Evolutionary conservation across 2,113 vertebrate species (phyloP).

Genomic region (Merops nubicus): DNA sequence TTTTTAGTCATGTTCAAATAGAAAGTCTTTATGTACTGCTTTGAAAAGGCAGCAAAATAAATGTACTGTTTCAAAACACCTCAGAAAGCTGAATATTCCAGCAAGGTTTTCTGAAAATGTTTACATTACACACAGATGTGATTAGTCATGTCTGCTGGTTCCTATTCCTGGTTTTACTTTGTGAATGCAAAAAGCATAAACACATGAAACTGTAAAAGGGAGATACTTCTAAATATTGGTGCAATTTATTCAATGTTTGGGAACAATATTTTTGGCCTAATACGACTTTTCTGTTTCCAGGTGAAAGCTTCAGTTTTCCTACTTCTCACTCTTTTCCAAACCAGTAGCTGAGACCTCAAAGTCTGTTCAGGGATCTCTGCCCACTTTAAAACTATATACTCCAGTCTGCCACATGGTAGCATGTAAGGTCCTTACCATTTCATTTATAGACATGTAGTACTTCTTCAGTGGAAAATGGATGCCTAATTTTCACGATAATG

Average conservation of each 20-base stretch:
- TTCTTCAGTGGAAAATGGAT: neutral
- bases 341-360: conserved; percentile 10
- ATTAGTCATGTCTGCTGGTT: conserved; percentile 35
- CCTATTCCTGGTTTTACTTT: conserved; percentile 41
- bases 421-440: neutral
- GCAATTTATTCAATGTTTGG: conserved; percentile 5
- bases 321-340: conserved; percentile 32
- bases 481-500: neutral
- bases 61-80: neutral
- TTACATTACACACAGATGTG: conserved; percentile 22
- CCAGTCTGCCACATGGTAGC: neutral
- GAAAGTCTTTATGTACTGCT: neutral
- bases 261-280: conserved; percentile 55
- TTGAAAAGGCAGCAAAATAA: conserved; percentile 7
- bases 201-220: neutral
- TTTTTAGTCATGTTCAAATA: neutral
- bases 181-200: conserved; percentile 26
- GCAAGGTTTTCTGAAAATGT: neutral
- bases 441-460: neutral
- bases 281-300: conserved; percentile 4
- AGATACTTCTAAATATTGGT: conserved; percentile 35
- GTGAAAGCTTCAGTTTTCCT: conserved; percentile 51
- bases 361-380: conserved; percentile 34
- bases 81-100: conserved; percentile 48
- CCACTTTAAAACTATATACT: neutral